Evolutionary conservation across 2,113 vertebrate genomes (phyloP), one percentile per base, ranked within the genome.

Genomic region (Budorcas taxicolor): DNA sequence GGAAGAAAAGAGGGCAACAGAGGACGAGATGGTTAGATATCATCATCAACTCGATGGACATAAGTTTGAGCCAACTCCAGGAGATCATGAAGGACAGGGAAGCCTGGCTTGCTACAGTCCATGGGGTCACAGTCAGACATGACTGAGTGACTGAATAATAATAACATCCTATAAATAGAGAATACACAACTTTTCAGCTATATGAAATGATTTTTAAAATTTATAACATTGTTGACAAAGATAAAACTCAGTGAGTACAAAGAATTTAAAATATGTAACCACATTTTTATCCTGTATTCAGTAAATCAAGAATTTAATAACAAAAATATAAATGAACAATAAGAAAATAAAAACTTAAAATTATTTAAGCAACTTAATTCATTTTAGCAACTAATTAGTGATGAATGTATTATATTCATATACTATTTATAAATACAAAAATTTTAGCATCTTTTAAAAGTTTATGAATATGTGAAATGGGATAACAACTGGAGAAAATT

Each of bases 331-430:
- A 86, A 17, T 86, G 31, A 95, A 91, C 17, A 89, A 23, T n/a
- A 83, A 64, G 36, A 83, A 83, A 84, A 58, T 52, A 76, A 93
- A 87, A 45, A 15, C 47, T 27, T n/a, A 45, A 84, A 94, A 82
- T 71, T 19, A 57, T 94, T 82, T 71, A 71, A 64, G 53, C n/a
- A 95, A 71, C 50, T 88, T 84, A 87, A 84, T 74, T 88, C 10
- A 47, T 52, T 36, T 90, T 83, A 87, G 6, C 7, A 90, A 87
- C 12, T 52, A 87, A 50, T 74, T 62, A 57, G 25, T 40, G 58
- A 76, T 89, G 5, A 90, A 50, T 3, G 3, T 47, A 57, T 25
- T 40, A 36, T 43, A 85, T 9, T 50, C 3, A 55, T 92, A 62
- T 31, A 40, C 19, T 87, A 36, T 53, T 87, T 92, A 82, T 40